Base-by-base conservation (phyloP, 2,113 vertebrate species). In the Ctenomys sociabilis region DNA sequence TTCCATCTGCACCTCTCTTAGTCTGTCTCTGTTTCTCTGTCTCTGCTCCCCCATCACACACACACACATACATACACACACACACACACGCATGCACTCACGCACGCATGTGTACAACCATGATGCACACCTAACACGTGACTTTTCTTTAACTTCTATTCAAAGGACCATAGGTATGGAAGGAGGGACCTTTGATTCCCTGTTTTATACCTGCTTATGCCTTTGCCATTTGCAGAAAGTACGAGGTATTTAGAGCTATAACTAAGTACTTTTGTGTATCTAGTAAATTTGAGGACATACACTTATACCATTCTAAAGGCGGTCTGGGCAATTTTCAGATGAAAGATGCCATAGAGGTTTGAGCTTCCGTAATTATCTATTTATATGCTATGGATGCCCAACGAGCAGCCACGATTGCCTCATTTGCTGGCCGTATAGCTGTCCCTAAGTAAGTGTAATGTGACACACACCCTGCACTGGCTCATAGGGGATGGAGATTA, bases 311-410 rank as follows among this genome's bases (percentile, higher is more conserved):
- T 93, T 85, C 86, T 86, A 96, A 95, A 96, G 93, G 75, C 70
- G 85, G 78, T 57, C 63, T n/a, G 85, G 90, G 94, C 72, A 92
- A 96, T 96, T 96, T 98, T 88, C 83, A 81, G 88, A 95, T 96
- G 96, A 97, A 96, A 96, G 92, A 96, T 96, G 93, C 95, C 91
- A 91, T 32, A 43, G 92, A 96, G 91, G 90, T 92, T 91, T 94
- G 94, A 93, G 93, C 88, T 95, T 91, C 88, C 88, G 35, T 96
- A 97, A 97, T 97, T 96, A 96, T 96, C 97, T 97, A 66, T 97
- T 97, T 98, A 96, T 96, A 95, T 95, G 96, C 94, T 93, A 9
- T 72, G 95, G 97, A 49, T 85, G 14, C 68, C 94, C 95, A 97
- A 81, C 40, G 88, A 96, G 85, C 92, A 93, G 93, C 94, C 83